phyloP scores from a whole-genome alignment of 30 jellyfish, hydroid and myxozoan genomes.

The Hydractinia echinata region DNA sequence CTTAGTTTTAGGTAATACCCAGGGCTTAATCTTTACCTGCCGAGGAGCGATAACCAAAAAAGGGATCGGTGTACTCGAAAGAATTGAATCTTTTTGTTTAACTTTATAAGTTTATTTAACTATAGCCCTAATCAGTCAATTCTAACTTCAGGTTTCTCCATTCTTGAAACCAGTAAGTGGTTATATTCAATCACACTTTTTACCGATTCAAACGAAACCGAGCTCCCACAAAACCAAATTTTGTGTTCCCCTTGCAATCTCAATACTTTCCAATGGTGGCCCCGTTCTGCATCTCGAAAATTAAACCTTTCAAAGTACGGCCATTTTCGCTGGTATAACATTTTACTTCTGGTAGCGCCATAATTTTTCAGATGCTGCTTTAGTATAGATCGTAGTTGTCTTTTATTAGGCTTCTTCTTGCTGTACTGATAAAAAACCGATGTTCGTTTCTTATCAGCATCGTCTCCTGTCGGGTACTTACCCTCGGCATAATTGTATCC shows the following conservation, averaged over 20 bases:
- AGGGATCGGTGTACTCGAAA: too few relatives aligned
- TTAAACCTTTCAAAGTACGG: constrained; percentile 59
- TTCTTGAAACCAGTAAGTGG: constrained; percentile 42
- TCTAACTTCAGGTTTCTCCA: constrained; percentile 44
- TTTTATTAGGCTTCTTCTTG: constrained; percentile 27
- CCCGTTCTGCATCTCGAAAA: constrained; percentile 37
- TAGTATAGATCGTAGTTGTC: background rate
- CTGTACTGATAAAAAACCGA: constrained; percentile 53
- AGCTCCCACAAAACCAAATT: constrained; percentile 90
- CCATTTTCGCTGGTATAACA: constrained; percentile 39
- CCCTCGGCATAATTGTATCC: constrained; percentile 54
- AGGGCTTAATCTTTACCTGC: too few relatives aligned
- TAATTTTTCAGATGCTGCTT: background rate
- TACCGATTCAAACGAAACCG: constrained; percentile 81
- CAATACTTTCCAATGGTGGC: constrained; percentile 63
- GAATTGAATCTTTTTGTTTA: too few relatives aligned
- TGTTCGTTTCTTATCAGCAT: constrained; percentile 29
- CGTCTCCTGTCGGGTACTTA: constrained; percentile 59
- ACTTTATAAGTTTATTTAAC: too few relatives aligned
- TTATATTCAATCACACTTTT: constrained; percentile 83
- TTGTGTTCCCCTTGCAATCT: constrained; percentile 74
- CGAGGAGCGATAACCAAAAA: too few relatives aligned
- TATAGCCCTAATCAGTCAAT: too few relatives aligned
- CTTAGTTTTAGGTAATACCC: too few relatives aligned
- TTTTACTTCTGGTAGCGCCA: background rate